Conservation (phyloP, 2,888 invertebrate genomes). For the Tortricodes alternella region DNA sequence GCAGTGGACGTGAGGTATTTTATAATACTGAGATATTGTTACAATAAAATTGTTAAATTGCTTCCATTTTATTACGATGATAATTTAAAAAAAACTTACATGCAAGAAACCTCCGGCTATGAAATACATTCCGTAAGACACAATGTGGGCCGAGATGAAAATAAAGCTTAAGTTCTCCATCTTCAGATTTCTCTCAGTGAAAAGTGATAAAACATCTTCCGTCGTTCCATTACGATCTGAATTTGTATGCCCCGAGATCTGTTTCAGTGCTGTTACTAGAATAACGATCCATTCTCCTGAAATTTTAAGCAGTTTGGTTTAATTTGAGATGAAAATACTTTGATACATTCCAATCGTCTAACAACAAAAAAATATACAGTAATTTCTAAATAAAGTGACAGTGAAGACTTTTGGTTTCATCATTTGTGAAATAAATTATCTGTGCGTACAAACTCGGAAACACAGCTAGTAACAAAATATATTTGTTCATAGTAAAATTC, state of each 20-base stretch:
- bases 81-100: slow-evolving; percentile 77
- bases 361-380: no score
- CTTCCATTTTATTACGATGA: no score
- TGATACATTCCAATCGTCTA: no score
- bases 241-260: slow-evolving; percentile 72
- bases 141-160: slow-evolving; percentile 72
- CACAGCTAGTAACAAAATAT: background rate
- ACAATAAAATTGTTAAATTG: no score
- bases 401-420: no score
- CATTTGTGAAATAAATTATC: no score
- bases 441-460: background rate
- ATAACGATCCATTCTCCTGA: slow-evolving; percentile 87
- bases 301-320: no score
- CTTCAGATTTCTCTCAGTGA: slow-evolving; percentile 76
- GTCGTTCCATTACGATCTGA: slow-evolving; percentile 57
- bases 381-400: no score
- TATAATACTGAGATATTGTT: no score
- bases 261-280: slow-evolving; percentile 83
- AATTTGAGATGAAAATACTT: no score
- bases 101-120: slow-evolving; percentile 86
- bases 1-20: no score
- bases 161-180: slow-evolving; percentile 76
- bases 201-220: slow-evolving; percentile 63
- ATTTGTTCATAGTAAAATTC: no score
- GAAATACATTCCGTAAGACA: slow-evolving; percentile 85